Conservation (phyloP, 1,140 invertebrate species). For the Babylonia areolata region DNA sequence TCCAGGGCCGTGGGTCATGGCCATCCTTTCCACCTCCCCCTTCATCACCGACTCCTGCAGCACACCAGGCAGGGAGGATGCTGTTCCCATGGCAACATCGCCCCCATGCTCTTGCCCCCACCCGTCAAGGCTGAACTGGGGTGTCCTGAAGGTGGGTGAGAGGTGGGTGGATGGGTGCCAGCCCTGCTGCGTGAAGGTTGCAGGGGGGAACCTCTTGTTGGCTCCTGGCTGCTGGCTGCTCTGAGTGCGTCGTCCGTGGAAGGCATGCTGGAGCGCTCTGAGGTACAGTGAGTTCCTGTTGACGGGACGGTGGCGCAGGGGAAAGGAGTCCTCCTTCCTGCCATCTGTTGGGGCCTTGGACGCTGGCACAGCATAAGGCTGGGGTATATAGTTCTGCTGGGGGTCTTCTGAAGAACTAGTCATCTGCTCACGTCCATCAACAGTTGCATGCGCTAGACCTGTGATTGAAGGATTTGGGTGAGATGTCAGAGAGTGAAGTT, state of each 20-base stretch:
- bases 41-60: not conserved
- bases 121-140: not conserved
- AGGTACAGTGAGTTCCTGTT: not conserved
- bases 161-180: not conserved
- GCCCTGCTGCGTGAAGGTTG: not conserved
- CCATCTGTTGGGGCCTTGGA: not conserved
- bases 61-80: not conserved
- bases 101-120: not conserved
- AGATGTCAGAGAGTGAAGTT: not conserved
- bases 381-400: not conserved
- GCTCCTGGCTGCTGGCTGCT: not conserved
- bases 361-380: not conserved
- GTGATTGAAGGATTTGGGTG: no score
- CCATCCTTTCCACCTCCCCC: not conserved
- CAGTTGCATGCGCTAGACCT: no score
- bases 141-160: not conserved
- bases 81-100: not conserved
- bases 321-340: not conserved
- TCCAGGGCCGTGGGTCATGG: not conserved
- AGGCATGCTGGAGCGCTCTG: not conserved
- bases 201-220: no score
- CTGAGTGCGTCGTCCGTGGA: not conserved
- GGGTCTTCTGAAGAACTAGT: not conserved
- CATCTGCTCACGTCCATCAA: not conserved
- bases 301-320: not conserved